A percentile compares a stretch with the other conserved stretches of the same genome.
Evolutionary conservation across 2,888 invertebrate genomes (phyloP).

Genomic region (Nipponacmea schrenckii): DNA sequence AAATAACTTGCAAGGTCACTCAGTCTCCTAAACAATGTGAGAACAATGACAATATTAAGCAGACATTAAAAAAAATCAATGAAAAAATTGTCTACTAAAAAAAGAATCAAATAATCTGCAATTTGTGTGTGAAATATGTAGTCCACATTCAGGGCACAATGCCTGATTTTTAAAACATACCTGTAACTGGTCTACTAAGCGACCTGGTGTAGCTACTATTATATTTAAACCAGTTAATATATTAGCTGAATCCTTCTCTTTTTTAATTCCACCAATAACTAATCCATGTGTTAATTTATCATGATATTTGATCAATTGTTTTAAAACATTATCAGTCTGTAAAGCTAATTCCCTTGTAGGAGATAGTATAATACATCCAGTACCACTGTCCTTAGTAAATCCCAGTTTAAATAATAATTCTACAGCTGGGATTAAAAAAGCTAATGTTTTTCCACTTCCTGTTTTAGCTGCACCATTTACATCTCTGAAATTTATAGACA

Average conservation of each 20-base stretch:
- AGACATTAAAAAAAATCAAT: no score
- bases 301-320: background rate
- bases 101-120: no score
- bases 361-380: background rate
- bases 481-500: constrained; percentile 74
- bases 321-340: background rate
- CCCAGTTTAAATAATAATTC: constrained; percentile 88
- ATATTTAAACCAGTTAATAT: constrained; percentile 84
- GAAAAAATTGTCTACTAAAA: no score
- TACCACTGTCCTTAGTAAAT: constrained; percentile 89
- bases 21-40: no score
- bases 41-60: no score
- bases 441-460: constrained; percentile 95
- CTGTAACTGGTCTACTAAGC: constrained; percentile 86
- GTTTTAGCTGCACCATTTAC: constrained; percentile 92
- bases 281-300: background rate
- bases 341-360: constrained; percentile 2
- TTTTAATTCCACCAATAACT: background rate
- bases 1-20: no score
- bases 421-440: constrained; percentile 91
- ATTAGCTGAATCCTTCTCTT: constrained; percentile 33
- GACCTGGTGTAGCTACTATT: constrained; percentile 89
- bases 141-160: no score
- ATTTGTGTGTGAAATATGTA: no score
- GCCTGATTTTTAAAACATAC: background rate